Evolutionary conservation across 1,140 invertebrate genomes (phyloP), one percentile per base, ranked within the genome.

Genomic region (Calephelis virginiensis): DNA sequence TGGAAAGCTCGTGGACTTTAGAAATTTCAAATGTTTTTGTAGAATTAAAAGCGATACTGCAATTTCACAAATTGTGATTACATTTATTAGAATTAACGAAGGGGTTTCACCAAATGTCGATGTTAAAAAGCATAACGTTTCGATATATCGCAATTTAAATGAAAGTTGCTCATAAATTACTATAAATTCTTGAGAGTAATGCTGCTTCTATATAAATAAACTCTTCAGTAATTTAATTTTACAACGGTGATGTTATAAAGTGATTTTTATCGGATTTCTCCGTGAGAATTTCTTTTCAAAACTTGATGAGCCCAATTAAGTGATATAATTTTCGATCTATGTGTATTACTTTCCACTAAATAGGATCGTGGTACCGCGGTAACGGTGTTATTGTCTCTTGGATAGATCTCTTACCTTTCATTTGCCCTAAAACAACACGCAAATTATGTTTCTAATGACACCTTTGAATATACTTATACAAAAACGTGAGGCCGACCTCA

Each of bases 321-420:
- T 78, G 78, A 80, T 78, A 70, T 80, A 81, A 82, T 82, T 86
- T 80, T 80, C 67, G 73, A 77, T 83, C 76, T 78, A 84, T 72
- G 78, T 82, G 80, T 83, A 77, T 85, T 85, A 83, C 83, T 85
- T 87, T 87, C 83, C 73, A 77, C 72, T 75, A 66, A 73, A 71
- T 73, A 68, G 74, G 68, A 69, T 74, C 69, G 72, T 66, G 62
- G 76, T 76, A 77, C 78, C 75, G 76, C 73, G 66, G 63, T 83
- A 85, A 86, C 84, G 84, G 84, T 85, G 66, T 74, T 76, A 80
- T 85, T 85, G 85, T 87, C 85, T 87, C 75, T 62, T 64, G 73
- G 77, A 78, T 80, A 71, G 81, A 76, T 72, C 68, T 74, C 70
- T 75, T 66, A 72, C 77, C 73, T 74, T 77, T 70, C 17, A 65